Base-by-base conservation (phyloP, 2,888 invertebrate genomes). In the Troides oblongomaculatus region DNA sequence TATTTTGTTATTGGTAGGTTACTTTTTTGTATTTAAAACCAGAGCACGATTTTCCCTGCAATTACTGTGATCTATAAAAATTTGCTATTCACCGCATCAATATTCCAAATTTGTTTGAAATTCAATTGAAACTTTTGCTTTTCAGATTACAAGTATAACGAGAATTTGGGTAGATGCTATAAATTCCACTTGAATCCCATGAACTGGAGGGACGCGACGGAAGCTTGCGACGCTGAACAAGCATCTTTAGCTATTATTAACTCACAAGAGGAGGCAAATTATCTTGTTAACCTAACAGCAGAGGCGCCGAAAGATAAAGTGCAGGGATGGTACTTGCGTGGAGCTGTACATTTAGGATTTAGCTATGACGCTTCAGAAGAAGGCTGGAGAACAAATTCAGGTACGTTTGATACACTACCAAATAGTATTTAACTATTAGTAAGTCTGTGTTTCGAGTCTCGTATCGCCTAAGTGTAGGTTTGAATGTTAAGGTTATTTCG, bases 191-290 rank as follows among this genome's bases (percentile, higher is more conserved):
- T 82, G 23, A 75, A 73, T 0, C 86, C 87, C 0, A 76, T 74
- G 71, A 86, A 78, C 62, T 91, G 90, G 90, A 77, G 78, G 0
- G 86, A 88, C 0, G 90, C 90, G 0, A 80, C 81, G 50, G 75
- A 77, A 1, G 74, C 79, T 3, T 91, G 91, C 72, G 77, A 76
- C 36, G 80, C 81, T 0, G 90, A 90, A 69, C 82, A 83, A 65
- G 86, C 86, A 0, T 84, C 86, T 71, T 72, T 89, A 25, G 86
- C 87, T 8, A 77, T 89, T 18, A 80, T 87, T 50, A 84, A 89
- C 69, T 83, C 78, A 18, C 78, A 84, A 50, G 71, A 71, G 0
- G 89, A 90, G 69, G 84, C 84, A 0, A 74, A 82, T 2, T 71
- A 77, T 30, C 71, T 88, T 2, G 78, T 78, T 3, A 78, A 82